phyloP scores from a whole-genome alignment of 1,140 invertebrate genomes.

The Cydia strobilella region DNA sequence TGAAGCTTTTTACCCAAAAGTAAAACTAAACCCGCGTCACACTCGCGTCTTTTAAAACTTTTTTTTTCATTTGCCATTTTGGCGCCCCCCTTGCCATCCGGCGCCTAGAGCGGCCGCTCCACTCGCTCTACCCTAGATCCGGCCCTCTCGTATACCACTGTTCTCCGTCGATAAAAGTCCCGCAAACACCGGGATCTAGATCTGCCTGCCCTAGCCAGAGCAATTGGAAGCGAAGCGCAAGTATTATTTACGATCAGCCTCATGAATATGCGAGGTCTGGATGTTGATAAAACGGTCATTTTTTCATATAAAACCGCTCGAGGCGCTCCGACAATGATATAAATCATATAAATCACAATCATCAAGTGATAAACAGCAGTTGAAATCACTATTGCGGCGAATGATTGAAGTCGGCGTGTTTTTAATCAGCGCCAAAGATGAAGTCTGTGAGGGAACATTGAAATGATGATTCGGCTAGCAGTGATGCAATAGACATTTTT shows the following conservation, averaged over 20 bases:
- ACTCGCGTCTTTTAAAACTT: too few species aligned
- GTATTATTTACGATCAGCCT: conserved; percentile 64
- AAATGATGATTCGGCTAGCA: not conserved
- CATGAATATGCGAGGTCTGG: conserved; percentile 70
- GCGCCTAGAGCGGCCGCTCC: too few species aligned
- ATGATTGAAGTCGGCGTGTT: conserved; percentile 14
- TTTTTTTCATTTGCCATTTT: too few species aligned
- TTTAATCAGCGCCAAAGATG: conserved; percentile 27
- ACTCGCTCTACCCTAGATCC: too few species aligned
- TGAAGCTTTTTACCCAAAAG: too few species aligned
- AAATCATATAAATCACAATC: conserved; percentile 54
- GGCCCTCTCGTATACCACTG: not conserved
- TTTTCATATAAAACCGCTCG: conserved; percentile 59
- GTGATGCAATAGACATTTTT: not conserved
- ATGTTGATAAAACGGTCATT: conserved; percentile 66
- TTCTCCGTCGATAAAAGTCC: not conserved
- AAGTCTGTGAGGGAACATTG: not conserved
- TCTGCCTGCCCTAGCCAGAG: conserved; percentile 13
- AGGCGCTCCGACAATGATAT: conserved; percentile 37
- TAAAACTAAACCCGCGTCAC: too few species aligned
- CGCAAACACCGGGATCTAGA: conserved; percentile 8
- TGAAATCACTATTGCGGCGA: not conserved
- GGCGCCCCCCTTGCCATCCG: too few species aligned
- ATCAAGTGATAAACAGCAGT: conserved; percentile 40
- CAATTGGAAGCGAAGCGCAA: conserved; percentile 45